These are phyloP conservation scores for Oxyura jamaicensis DNA, from an alignment of 2,113 vertebrate species.

Conservation along the genomic window DNA sequence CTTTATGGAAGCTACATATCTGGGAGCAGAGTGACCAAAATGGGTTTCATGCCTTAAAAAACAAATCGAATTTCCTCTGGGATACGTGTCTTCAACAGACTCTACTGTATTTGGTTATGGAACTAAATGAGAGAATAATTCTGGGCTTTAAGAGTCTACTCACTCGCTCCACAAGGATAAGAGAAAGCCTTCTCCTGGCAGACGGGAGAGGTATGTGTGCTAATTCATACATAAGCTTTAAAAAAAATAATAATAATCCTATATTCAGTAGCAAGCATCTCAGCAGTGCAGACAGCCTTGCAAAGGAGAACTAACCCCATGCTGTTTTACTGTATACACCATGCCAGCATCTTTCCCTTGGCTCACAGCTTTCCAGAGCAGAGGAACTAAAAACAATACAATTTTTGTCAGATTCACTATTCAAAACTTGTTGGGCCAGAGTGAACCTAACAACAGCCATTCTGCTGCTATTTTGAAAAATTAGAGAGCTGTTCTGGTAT, in stretches of 20 bases:
- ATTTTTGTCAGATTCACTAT: conserved; percentile 66
- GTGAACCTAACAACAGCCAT: conserved; percentile 54
- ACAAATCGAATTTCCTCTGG: conserved; percentile 9
- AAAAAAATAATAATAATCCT: conserved; percentile 51
- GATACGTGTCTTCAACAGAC: conserved; percentile 18
- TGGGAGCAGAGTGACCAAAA: conserved; percentile 27
- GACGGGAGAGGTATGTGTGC: conserved; percentile 37
- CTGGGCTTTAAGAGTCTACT: conserved; percentile 34
- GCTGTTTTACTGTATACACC: conserved; percentile 64
- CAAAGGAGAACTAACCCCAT: conserved; percentile 63
- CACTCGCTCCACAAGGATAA: background rate
- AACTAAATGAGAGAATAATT: conserved; percentile 38
- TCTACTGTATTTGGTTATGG: conserved; percentile 27
- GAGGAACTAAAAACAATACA: conserved; percentile 57
- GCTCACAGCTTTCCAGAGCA: conserved; percentile 60
- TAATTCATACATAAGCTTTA: conserved; percentile 43
- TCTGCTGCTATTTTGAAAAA: conserved; percentile 58
- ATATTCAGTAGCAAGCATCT: conserved; percentile 64
- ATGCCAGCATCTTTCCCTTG: conserved; percentile 63
- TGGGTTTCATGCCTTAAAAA: conserved; percentile 29
- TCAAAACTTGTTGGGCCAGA: conserved; percentile 50
- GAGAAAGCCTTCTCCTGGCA: conserved; percentile 46
- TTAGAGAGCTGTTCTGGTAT: conserved; percentile 24
- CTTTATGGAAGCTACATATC: conserved; percentile 29
- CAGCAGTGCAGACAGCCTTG: conserved; percentile 63